Evolutionary conservation across 2,888 invertebrate genomes (phyloP).

Genomic region (Tipula confusa): DNA sequence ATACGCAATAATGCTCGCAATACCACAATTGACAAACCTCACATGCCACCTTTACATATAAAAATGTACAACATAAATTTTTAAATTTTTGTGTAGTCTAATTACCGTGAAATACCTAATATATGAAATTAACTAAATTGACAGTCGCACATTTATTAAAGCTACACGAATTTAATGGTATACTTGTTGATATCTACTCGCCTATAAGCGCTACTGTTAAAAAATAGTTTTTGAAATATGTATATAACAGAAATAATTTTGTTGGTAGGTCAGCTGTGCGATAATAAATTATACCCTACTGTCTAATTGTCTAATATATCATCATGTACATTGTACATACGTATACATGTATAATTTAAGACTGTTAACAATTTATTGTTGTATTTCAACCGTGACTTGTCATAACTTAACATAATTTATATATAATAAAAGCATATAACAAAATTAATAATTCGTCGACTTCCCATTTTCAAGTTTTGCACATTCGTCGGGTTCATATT

Average conservation of each 20-base stretch:
- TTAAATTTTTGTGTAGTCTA: neutral
- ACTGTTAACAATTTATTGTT: neutral
- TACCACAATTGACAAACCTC: neutral
- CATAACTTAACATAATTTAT: constrained; percentile 20
- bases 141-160: neutral
- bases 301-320: constrained; percentile 1
- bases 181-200: neutral
- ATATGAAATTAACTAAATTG: neutral
- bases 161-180: neutral
- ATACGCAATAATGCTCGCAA: neutral
- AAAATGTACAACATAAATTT: neutral
- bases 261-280: neutral
- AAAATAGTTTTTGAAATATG: neutral
- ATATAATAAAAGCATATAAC: neutral
- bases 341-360: neutral
- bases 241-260: neutral
- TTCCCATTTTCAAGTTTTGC: neutral
- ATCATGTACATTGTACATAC: neutral
- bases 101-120: constrained; percentile 25
- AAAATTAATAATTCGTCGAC: neutral
- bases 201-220: neutral
- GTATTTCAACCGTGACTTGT: constrained; percentile 25
- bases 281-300: neutral
- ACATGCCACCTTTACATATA: neutral
- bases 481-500: neutral